These are phyloP conservation scores for Murina feae DNA, from an alignment of 2,113 vertebrate genomes.

Conservation along the genomic window DNA sequence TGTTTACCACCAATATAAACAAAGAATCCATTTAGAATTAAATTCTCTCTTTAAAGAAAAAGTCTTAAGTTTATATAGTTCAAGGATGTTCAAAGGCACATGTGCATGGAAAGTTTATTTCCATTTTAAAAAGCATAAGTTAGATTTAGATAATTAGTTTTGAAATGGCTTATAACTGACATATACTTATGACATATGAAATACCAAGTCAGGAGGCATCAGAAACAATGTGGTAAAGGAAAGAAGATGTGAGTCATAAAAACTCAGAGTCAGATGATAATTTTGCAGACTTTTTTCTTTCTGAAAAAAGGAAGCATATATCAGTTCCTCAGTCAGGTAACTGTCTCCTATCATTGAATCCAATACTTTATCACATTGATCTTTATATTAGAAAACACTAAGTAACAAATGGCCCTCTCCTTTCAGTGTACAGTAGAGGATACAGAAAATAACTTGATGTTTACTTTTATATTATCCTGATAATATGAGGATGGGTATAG, in stretches of 20 bases:
- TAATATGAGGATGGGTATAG: neutral
- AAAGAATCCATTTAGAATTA: conserved; percentile 19
- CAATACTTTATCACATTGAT: neutral
- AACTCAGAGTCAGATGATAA: neutral
- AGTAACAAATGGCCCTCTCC: neutral
- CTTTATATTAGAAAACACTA: neutral
- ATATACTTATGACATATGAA: neutral
- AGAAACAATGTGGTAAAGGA: neutral
- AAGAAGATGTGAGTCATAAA: neutral
- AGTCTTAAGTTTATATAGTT: neutral
- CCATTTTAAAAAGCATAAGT: neutral
- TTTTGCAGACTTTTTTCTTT: neutral
- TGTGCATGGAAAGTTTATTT: neutral
- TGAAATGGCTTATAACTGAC: neutral
- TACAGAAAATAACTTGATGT: neutral
- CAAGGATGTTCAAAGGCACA: neutral
- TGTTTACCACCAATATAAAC: neutral
- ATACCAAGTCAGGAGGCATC: neutral
- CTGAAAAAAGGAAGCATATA: neutral
- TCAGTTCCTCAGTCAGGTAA: neutral
- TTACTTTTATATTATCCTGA: neutral
- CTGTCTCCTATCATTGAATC: neutral
- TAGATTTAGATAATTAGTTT: neutral
- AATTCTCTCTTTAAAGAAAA: neutral
- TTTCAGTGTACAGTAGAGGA: neutral